Evolutionary conservation across 1,140 invertebrate species (phyloP).

Genomic region (Onthophagus taurus): DNA sequence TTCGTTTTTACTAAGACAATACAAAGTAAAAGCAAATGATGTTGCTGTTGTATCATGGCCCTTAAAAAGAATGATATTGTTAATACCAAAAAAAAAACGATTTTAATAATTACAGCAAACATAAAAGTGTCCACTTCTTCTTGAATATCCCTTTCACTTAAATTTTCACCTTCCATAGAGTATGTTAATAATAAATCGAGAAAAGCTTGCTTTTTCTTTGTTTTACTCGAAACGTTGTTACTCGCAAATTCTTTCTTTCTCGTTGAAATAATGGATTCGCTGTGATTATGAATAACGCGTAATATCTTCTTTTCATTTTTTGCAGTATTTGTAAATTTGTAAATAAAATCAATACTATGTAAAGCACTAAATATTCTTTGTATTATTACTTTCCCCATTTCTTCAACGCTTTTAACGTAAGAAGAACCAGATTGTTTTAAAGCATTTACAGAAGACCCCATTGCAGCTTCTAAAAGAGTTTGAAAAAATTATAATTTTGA

Average conservation of each 20-base stretch:
- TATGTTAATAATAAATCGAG: conserved; percentile 3
- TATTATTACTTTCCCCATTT: conserved; percentile 21
- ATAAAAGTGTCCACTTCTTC: conserved; percentile 13
- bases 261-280: conserved; percentile 17
- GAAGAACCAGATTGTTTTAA: conserved; percentile 48
- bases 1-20: conserved; percentile 41
- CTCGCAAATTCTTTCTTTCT: conserved; percentile 29
- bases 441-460: background rate
- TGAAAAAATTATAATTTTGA: too few relatives aligned
- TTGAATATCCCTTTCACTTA: conserved; percentile 4
- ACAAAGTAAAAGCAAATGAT: conserved; percentile 46
- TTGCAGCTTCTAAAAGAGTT: conserved; percentile 24
- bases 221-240: background rate
- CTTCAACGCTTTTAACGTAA: conserved; percentile 64
- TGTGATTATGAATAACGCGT: conserved; percentile 40
- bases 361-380: conserved; percentile 7
- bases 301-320: background rate
- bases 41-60: conserved; percentile 64
- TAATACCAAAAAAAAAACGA: too few relatives aligned
- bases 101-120: too few relatives aligned
- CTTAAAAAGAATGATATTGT: too few relatives aligned
- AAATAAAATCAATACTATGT: conserved; percentile 2
- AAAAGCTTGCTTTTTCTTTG: conserved; percentile 25
- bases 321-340: background rate
- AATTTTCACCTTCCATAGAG: conserved; percentile 35